Base-by-base conservation (phyloP, 2,888 invertebrate genomes). In the Pherbina coryleti region DNA sequence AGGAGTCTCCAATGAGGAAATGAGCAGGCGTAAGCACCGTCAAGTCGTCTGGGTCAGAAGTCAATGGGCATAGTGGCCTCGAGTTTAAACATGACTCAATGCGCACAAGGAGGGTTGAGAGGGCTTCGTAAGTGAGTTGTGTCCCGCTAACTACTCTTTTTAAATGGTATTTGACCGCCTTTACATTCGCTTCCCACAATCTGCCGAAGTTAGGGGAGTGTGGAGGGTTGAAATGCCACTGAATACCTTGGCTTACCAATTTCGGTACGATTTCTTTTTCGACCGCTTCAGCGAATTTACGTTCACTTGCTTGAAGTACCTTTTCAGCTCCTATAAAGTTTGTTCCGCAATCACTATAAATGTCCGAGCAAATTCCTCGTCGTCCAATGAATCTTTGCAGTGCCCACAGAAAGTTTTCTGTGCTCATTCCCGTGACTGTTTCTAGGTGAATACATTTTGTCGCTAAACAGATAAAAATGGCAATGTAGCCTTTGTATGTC, bases 1-100 rank as follows among this genome's bases (percentile, higher is more conserved):
- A 22, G 60, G 25, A 7, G 14, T 80, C 77, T 4, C 78, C 79
- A 14, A 79, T 79, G 28, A 80, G 70, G 74, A 77, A 80, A 60
- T 78, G 55, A 5, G 51, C 73, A 14, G 73, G 76, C 14, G 78
- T 79, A 34, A 79, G 31, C 14, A 80, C 69, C 19, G 55, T 37
- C 67, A 78, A 62, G 19, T 78, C 75, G n/a, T 80, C 77, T 8
- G 70, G 60, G 55, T 78, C 78, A 5, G 67, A 22, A 3, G 72
- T 78, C 14, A 79, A 44, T 22, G 70, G 49, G 25, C 75, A 74
- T 22, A 79, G 28, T 5, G 75, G 77, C 31, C 77, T 60, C n/a
- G 72, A 78, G 28, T 77, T 79, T 8, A 62, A 53, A 22, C 75
- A n/a, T n/a, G n/a, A n/a, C n/a, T n/a, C n/a, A n/a, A n/a, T n/a